Base-by-base conservation (phyloP, 2,888 invertebrate genomes). In the Hemithea aestivaria region DNA sequence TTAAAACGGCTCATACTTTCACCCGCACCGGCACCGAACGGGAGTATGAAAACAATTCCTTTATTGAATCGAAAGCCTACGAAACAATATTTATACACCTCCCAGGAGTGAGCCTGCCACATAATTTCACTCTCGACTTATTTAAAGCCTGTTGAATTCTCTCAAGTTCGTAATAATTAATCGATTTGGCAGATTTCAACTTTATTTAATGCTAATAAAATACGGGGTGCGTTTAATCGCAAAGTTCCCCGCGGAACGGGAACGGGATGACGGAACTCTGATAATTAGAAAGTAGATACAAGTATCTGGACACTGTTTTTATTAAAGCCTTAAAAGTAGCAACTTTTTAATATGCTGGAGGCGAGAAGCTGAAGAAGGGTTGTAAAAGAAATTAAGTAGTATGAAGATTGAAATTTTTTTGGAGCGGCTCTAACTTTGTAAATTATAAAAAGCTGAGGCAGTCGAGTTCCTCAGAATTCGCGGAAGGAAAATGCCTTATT, bases 151-250 rank as follows among this genome's bases (percentile, higher is more conserved):
- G 60, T 56, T 51, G 63, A 64, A 66, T 60, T 64, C 60, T 48
- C 48, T 51, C 51, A 68, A 69, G 51, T 73, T 75, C 54, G 56
- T 58, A 63, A 68, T 67, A 71, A 71, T 72, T 68, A 76, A 73
- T 75, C 73, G 73, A 68, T 66, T 57, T 48, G 16, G 42, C 35
- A 24, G 62, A 63, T 60, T 62, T 57, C 39, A 68, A 72, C 62
- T 75, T 73, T 61, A 60, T 61, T 61, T 64, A 63, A 56, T 53
- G 54, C 48, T 51, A 55, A 66, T 69, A 66, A 65, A 68, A 65
- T 58, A 60, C 38, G 51, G 48, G 47, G 47, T 43, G 48, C 52
- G 39, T 53, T 65, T 57, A 55, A 51, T 58, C 45, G 50, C 33
- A 40, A 48, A 51, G 40, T 48, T 48, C 22, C 26, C 21, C 29